Evolutionary conservation across 2,888 invertebrate genomes (phyloP).

Genomic region (Tenthredo livida): DNA sequence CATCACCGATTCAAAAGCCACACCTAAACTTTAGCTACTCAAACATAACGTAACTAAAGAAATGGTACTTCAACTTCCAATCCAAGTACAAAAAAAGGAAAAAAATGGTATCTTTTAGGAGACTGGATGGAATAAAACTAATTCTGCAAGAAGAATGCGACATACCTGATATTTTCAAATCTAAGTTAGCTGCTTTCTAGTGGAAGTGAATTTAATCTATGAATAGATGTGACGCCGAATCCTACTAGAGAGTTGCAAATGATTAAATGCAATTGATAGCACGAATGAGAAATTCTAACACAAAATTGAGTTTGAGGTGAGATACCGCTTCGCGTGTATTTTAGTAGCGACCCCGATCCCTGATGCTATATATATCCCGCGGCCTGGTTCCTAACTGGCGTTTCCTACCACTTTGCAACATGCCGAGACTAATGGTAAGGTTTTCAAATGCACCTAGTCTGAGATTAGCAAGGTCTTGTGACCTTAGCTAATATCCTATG

Average conservation of each 20-base stretch:
- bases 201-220: slow-evolving; percentile 1
- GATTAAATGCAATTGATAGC: slow-evolving; percentile 23
- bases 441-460: slow-evolving; percentile 49
- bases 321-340: slow-evolving; percentile 76
- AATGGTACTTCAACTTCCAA: background rate
- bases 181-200: background rate
- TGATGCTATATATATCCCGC: slow-evolving; percentile 75
- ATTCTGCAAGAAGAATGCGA: background rate
- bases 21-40: slow-evolving; percentile 42
- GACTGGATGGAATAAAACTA: background rate
- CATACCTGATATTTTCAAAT: background rate
- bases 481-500: slow-evolving; percentile 50
- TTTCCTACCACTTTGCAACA: slow-evolving; percentile 67
- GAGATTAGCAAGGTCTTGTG: slow-evolving; percentile 54
- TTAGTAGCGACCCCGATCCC: slow-evolving; percentile 78
- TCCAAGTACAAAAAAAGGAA: background rate
- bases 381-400: slow-evolving; percentile 74
- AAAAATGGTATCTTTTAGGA: background rate
- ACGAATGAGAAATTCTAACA: slow-evolving; percentile 65
- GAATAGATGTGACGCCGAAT: background rate
- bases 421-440: slow-evolving; percentile 39
- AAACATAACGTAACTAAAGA: slow-evolving; percentile 22
- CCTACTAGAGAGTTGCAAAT: background rate
- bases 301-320: slow-evolving; percentile 71
- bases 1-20: slow-evolving; percentile 51